Base-by-base conservation (phyloP, 1,140 invertebrate species). In the Psilanteris sp. region DNA sequence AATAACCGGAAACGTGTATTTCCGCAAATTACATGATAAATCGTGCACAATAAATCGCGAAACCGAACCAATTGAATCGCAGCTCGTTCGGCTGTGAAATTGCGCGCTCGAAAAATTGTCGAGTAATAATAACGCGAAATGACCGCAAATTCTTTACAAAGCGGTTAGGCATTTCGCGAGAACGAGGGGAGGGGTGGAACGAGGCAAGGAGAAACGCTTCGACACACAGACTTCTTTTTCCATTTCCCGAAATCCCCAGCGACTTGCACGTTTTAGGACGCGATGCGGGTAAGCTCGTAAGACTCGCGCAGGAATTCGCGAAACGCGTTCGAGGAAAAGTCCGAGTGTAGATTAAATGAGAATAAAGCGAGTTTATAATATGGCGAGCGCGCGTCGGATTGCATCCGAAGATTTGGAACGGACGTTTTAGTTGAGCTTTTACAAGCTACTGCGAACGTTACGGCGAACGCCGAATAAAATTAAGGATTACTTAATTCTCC, bases 71-170 rank as follows among this genome's bases (percentile, higher is more conserved):
- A 72, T 64, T 72, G 57, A 72, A 72, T 72, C 41, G 57, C 68
- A 32, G 64, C 26, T 64, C 68, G 57, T 43, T 72, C 50, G 43
- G 41, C 68, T 64, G 68, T 52, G 44, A 73, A 73, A 73, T 73
- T 66, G 52, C 59, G 50, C 57, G 31, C 41, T 57, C 55, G 31
- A 50, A 62, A 72, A 29, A 48, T 54, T 61, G 43, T 37, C 46
- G 16, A 71, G 32, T 54, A 57, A 68, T 70, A 75, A 75, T 48
- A 62, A 57, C 48, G 18, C 20, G 1, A 11, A 62, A 54, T 55
- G 62, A 52, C 59, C 54, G 18, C 16, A 48, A 46, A 77, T 79
- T 71, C 50, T 74, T 66, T 14, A 7, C 16, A 3, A 39, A 54
- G 16, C 13, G 7, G 15, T 48, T 39, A 50, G 29, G 32, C 27